A percentile compares a stretch with the other conserved stretches of the same genome.
phyloP scores from a whole-genome alignment of 2,797 vertebrate genomes.

The Pogonophryne albipinna region DNA sequence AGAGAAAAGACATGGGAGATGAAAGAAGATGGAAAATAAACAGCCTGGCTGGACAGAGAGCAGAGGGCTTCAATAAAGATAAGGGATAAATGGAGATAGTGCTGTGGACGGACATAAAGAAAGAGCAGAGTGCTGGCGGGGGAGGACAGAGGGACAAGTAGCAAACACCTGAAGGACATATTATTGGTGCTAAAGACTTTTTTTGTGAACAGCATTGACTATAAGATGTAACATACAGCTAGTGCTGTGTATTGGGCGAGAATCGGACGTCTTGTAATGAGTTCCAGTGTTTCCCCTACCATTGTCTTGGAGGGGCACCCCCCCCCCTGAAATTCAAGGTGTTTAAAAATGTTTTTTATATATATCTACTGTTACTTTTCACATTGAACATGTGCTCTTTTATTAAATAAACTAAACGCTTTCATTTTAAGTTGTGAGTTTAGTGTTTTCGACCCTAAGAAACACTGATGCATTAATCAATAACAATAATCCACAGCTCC shows the following conservation, averaged over 20 bases:
- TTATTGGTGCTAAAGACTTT: background rate
- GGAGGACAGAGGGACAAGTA: background rate
- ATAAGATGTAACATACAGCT: background rate
- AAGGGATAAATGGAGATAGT: slow-evolving; percentile 8
- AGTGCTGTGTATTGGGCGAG: too few relatives aligned
- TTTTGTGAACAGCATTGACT: background rate
- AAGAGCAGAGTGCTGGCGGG: background rate
- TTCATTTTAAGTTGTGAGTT: too few relatives aligned
- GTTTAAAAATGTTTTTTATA: too few relatives aligned
- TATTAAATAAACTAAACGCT: too few relatives aligned
- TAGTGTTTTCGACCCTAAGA: too few relatives aligned
- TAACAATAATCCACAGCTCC: too few relatives aligned
- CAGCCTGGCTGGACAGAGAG: slow-evolving; percentile 33
- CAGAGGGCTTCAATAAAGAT: background rate
- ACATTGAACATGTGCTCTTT: too few relatives aligned
- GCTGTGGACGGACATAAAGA: slow-evolving; percentile 12
- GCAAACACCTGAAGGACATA: background rate
- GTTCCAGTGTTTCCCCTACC: background rate
- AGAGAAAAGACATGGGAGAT: slow-evolving; percentile 10
- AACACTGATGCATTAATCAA: too few relatives aligned
- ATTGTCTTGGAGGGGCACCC: too few relatives aligned
- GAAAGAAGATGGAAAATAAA: slow-evolving; percentile 12
- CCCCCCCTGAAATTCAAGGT: too few relatives aligned
- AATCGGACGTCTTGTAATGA: background rate
- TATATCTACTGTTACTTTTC: too few relatives aligned